Evolutionary conservation across 1,140 invertebrate species (phyloP), one percentile per base, ranked within the genome.

Genomic region (Lepidostoma basale): DNA sequence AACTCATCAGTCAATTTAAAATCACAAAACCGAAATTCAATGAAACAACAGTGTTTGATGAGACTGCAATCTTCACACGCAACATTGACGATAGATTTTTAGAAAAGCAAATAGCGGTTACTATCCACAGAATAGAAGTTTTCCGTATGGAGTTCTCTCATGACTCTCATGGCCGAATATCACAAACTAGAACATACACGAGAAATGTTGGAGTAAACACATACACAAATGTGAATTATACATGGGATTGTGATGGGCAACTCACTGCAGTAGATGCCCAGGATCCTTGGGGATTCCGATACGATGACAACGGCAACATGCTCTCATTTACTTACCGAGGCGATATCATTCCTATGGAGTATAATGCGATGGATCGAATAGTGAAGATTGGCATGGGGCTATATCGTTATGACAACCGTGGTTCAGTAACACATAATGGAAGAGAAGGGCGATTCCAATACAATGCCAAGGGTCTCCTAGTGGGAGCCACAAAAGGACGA

Each of bases 281-380:
- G 75, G 94, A 97, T 75, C 93, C 94, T 0, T 98, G 96, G 96
- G 90, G 91, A 26, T 98, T 97, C 81, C 88, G 90, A 45, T 98
- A 98, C 74, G 96, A 98, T 75, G 88, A 92, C 47, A 97, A 98
- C 76, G 95, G 95, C 1, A 98, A 98, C 76, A 90, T 98, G 87
- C 79, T 96, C 0, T 94, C 92, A 0, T 83, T 98, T 5, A 94
- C 91, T 0, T 94, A 95, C 75, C 85, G 93, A 71, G 93, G 93
- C 2, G 96, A 95, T 68, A 92, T 88, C 3, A 96, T 96, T 66
- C 91, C 93, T 1, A 93, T 96, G 92, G 92, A 95, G 77, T 94
- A 95, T 75, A 95, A 95, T 79, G 85, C 87, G 0, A 91, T 95
- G 88, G 93, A 96, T 76, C 85, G 93, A 23, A 94, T 96, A 22